Conservation (phyloP, 1,140 invertebrate species). For the Gyrodactylus bullatarudis region DNA sequence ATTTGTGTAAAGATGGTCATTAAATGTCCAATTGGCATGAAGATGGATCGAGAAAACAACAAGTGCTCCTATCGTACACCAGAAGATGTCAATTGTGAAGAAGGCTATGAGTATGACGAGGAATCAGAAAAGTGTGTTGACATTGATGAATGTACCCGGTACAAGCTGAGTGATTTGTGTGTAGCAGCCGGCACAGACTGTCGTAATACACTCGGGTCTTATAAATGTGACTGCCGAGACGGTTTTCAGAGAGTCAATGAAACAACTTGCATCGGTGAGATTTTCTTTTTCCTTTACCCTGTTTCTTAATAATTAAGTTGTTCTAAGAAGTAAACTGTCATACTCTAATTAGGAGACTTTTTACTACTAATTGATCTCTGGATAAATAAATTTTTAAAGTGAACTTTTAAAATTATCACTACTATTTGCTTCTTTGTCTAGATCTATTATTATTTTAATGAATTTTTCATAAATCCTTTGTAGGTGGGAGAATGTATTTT, state of each 20-base stretch:
- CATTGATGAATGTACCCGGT: conserved; percentile 42
- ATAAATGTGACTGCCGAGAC: conserved; percentile 15
- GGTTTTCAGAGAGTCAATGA: conserved; percentile 10
- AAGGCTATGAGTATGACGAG: not conserved
- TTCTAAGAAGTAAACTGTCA: too few relatives aligned
- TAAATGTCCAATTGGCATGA: not conserved
- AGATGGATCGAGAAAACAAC: not conserved
- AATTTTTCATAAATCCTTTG: too few relatives aligned
- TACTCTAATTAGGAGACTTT: too few relatives aligned
- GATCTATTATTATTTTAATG: too few relatives aligned
- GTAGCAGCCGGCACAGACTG: conserved; percentile 46
- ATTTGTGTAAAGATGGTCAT: not conserved
- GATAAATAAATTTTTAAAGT: too few relatives aligned
- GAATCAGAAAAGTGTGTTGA: not conserved
- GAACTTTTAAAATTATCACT: too few relatives aligned
- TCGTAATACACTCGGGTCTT: conserved; percentile 30
- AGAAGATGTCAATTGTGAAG: not conserved
- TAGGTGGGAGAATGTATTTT: too few relatives aligned
- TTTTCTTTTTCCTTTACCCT: not conserved
- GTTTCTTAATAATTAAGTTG: too few relatives aligned
- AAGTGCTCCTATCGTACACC: not conserved
- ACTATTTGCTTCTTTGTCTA: too few relatives aligned
- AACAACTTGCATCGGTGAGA: not conserved
- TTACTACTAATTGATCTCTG: too few relatives aligned
- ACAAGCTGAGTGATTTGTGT: conserved; percentile 31